Evolutionary conservation across 2,113 vertebrate genomes (phyloP).

Genomic region (Limnothrissa miodon): DNA sequence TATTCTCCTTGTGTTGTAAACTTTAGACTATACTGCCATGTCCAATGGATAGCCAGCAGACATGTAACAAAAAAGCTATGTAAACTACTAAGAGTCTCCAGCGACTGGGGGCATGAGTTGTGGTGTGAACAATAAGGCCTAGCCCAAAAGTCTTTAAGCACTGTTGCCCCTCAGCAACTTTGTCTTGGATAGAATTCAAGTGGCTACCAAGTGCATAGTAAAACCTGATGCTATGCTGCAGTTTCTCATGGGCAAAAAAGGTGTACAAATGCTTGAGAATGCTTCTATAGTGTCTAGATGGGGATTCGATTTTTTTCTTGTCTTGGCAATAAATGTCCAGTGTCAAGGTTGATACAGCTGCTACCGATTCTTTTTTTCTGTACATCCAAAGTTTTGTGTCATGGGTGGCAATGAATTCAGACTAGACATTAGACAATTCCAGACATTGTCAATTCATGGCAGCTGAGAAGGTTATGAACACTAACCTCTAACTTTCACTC

Average conservation of each 20-base stretch:
- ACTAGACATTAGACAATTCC: no score
- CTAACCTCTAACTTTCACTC: not conserved
- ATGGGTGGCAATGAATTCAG: not conserved
- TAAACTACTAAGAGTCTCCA: constrained; percentile 7
- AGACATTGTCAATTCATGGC: not conserved
- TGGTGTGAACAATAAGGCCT: constrained; percentile 17
- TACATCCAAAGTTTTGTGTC: not conserved
- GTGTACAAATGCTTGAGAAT: not conserved
- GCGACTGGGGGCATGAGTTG: not conserved
- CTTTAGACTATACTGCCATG: not conserved
- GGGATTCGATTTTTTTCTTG: not conserved
- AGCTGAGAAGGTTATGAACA: constrained; percentile 2
- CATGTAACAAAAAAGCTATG: not conserved
- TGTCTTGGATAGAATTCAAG: constrained; percentile 28
- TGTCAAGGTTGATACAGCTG: constrained; percentile 14
- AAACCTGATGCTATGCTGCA: constrained; percentile 11
- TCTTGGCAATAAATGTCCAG: constrained; percentile 3
- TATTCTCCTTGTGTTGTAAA: not conserved
- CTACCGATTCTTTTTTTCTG: not conserved
- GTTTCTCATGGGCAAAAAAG: constrained; percentile 13
- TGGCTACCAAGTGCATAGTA: not conserved
- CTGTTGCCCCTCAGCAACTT: constrained; percentile 26
- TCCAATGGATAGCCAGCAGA: not conserved
- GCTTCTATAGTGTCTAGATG: not conserved
- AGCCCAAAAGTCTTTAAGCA: constrained; percentile 25